A percentile compares a stretch with the other conserved stretches of the same genome.
These are phyloP conservation scores for Ellobius talpinus DNA, from an alignment of 2,113 vertebrate genomes.

Conservation along the genomic window DNA sequence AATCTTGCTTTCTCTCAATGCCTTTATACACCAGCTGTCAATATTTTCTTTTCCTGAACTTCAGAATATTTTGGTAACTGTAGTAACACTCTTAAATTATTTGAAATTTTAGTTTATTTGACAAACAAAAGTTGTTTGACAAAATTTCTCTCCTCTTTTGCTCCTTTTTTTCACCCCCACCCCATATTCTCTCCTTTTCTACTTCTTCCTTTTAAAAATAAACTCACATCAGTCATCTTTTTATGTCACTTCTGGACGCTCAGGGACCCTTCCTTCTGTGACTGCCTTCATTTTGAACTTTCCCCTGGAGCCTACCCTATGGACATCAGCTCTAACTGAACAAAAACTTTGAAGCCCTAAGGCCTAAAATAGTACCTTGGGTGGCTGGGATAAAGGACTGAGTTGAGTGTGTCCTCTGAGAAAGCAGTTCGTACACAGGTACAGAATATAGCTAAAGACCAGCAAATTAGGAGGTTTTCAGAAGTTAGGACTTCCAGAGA, in stretches of 20 bases:
- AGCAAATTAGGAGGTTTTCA: not conserved
- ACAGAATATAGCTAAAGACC: not conserved
- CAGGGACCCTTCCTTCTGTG: not conserved
- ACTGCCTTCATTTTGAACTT: not conserved
- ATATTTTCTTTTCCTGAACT: slow-evolving; percentile 9
- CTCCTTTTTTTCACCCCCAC: not conserved
- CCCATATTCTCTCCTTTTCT: not conserved
- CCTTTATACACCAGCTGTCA: not conserved
- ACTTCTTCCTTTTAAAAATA: not conserved
- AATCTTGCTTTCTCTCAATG: not conserved
- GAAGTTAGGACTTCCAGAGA: not conserved
- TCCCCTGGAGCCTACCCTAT: not conserved
- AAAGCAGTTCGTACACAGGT: not conserved
- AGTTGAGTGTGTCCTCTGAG: not conserved
- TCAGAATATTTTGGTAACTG: not conserved
- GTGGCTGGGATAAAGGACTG: not conserved
- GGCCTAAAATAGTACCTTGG: not conserved
- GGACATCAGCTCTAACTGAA: not conserved
- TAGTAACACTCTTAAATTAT: not conserved
- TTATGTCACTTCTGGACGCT: not conserved
- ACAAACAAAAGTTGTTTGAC: not conserved
- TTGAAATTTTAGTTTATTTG: not conserved
- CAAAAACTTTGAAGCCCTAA: not conserved
- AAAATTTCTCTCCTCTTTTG: not conserved
- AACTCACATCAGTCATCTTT: not conserved